Conservation (phyloP, 2,113 vertebrate species). For the Pollachius pollachius region DNA sequence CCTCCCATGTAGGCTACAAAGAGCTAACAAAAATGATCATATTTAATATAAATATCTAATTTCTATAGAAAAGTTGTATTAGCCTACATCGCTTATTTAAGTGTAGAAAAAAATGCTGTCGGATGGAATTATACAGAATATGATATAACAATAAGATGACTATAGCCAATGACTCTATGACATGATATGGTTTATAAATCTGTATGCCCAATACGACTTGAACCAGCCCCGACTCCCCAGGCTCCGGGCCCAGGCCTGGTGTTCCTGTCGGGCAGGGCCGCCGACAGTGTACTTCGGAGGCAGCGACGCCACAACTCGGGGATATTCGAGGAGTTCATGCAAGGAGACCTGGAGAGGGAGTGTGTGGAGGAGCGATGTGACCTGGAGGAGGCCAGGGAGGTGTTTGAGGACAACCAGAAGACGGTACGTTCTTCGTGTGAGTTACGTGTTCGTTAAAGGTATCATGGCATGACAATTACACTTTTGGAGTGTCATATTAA, state of each 20-base stretch:
- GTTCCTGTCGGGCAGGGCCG: conserved; percentile 73
- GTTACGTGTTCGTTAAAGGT: too few species aligned
- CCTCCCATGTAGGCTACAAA: too few species aligned
- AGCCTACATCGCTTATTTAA: too few species aligned
- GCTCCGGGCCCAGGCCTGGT: conserved; percentile 52
- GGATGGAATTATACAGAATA: too few species aligned
- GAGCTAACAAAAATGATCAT: too few species aligned
- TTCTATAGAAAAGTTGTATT: too few species aligned
- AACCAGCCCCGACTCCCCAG: background rate
- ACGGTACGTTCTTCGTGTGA: conserved; percentile 58
- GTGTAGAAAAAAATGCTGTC: too few species aligned
- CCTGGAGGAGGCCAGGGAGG: conserved; percentile 87
- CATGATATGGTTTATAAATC: too few species aligned
- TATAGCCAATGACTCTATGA: background rate
- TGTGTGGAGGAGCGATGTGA: conserved; percentile 83
- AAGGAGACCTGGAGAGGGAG: conserved; percentile 85
- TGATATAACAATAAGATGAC: background rate
- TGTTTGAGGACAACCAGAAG: conserved; percentile 83
- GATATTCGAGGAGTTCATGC: conserved; percentile 80
- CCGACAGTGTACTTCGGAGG: conserved; percentile 72
- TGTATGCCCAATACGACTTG: too few species aligned
- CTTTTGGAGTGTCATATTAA: background rate
- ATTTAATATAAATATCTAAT: too few species aligned
- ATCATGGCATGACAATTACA: background rate
- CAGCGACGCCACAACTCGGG: conserved; percentile 79